Evolutionary conservation across 2,113 vertebrate genomes (phyloP).

Genomic region (Carassius carassius): DNA sequence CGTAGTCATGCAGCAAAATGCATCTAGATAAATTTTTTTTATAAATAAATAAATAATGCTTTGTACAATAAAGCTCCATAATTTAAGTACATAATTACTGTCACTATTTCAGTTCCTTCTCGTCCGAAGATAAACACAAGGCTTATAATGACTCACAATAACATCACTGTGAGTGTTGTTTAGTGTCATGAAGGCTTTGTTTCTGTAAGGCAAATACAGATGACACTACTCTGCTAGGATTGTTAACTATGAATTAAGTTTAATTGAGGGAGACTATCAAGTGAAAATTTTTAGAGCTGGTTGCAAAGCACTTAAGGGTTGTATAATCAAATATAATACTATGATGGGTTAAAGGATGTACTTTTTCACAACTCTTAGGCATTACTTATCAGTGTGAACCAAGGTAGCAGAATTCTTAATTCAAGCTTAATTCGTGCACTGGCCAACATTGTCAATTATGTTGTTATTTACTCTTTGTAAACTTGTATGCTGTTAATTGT

Average conservation of each 20-base stretch:
- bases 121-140: background rate
- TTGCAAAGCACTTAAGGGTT: slow-evolving; percentile 10
- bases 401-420: background rate
- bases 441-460: background rate
- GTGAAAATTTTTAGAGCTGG: background rate
- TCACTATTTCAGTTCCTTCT: background rate
- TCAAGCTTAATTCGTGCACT: no score
- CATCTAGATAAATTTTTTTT: background rate
- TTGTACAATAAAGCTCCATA: slow-evolving; percentile 12
- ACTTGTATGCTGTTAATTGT: background rate
- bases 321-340: background rate
- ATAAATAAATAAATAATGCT: background rate
- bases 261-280: background rate
- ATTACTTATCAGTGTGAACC: slow-evolving; percentile 1
- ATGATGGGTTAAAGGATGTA: background rate
- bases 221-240: background rate
- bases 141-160: slow-evolving; percentile 4
- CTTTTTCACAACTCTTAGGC: background rate
- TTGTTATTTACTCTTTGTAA: background rate
- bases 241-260: background rate
- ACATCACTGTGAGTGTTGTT: background rate
- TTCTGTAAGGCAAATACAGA: background rate
- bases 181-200: background rate
- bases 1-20: slow-evolving; percentile 10
- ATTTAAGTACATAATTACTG: slow-evolving; percentile 27